Base-by-base conservation (phyloP, 1,140 invertebrate species). In the Bilobella aurantiaca region DNA sequence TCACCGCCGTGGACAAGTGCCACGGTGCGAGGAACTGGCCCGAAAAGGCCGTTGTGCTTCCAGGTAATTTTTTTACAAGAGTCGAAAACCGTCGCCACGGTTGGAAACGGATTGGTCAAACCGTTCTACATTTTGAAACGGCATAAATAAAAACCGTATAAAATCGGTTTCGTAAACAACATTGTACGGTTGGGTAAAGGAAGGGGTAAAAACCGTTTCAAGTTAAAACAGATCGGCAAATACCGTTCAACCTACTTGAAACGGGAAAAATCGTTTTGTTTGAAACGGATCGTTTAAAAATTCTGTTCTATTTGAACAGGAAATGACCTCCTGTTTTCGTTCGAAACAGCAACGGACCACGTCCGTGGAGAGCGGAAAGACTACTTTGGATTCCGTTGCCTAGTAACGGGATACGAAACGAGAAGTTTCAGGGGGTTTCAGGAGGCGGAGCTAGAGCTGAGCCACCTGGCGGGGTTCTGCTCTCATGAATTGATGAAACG, bases 291-390 rank as follows among this genome's bases (percentile, higher is more conserved):
- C n/a, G n/a, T n/a, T n/a, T n/a, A n/a, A n/a, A n/a, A 69, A 69
- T 64, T 21, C 12, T 8, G 56, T 12, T 67, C 69, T 62, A 30
- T 64, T 66, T 63, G 68, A 73, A 14, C 73, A 83, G 94, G 94
- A 25, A 93, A 96, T 77, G 91, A 96, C 79, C 86, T 96, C 0
- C 84, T 95, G 70, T 96, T 98, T 76, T 95, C 92, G 0, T 75
- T 98, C 74, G 93, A 97, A 79, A 96, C 93, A 1, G 91, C 94
- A 0, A 92, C 93, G 0, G 89, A 96, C 78, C 97, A 97, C 78
- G 84, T 95, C 65, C 92, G 92, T 75, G 91, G 95, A 79, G 93
- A 95, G 59, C 87, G 88, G 73, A 84, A 85, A 2, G 81, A 80
- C 71, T 86, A 86, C 49, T 97, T 86, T 79, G 94, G 94, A 1